Percentiles rank a stretch among this genome's conserved stretches.
Conservation (phyloP, 53 echinoderm and acorn worm species). For the Echinarachnius parma region DNA sequence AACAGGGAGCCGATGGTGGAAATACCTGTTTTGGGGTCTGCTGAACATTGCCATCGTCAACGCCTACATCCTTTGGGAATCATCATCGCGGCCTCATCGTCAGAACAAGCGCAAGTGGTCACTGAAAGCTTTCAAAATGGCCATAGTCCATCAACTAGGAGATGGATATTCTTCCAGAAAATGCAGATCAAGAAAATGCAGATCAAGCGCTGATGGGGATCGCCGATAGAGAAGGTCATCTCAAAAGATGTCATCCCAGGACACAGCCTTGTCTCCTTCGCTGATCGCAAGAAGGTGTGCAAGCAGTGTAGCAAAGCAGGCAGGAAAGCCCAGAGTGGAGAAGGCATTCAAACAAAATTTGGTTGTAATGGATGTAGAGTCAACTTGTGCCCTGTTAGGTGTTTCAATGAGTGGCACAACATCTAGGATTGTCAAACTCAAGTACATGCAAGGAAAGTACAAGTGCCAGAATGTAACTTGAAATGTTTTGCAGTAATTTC, state of each 20-base stretch:
- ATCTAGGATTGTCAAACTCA: not conserved
- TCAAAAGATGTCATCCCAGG: too few relatives aligned
- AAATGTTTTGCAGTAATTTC: too few relatives aligned
- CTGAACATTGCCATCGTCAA: conserved; percentile 39
- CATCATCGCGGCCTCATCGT: conserved; percentile 28
- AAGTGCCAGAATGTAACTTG: too few relatives aligned
- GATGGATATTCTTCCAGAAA: conserved; percentile 27
- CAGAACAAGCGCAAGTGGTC: conserved; percentile 20
- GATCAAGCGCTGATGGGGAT: too few relatives aligned
- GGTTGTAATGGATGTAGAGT: conserved; percentile 10
- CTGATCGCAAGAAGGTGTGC: too few relatives aligned
- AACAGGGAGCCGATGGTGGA: conserved; percentile 30
- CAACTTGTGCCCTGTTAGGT: not conserved
- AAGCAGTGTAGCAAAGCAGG: conserved; percentile 12
- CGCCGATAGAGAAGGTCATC: too few relatives aligned
- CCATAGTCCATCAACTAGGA: conserved; percentile 32
- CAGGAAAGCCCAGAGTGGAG: not conserved
- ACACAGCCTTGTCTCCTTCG: too few relatives aligned
- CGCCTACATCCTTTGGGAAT: conserved; percentile 44
- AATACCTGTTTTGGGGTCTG: conserved; percentile 48
- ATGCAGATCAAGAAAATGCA: too few relatives aligned
- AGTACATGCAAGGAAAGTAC: too few relatives aligned
- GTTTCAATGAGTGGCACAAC: conserved; percentile 28
- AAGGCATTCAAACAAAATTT: conserved; percentile 21
- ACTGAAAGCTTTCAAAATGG: conserved; percentile 35